Conservation (phyloP, 2,797 vertebrate species). For the Sorex maritimensis region DNA sequence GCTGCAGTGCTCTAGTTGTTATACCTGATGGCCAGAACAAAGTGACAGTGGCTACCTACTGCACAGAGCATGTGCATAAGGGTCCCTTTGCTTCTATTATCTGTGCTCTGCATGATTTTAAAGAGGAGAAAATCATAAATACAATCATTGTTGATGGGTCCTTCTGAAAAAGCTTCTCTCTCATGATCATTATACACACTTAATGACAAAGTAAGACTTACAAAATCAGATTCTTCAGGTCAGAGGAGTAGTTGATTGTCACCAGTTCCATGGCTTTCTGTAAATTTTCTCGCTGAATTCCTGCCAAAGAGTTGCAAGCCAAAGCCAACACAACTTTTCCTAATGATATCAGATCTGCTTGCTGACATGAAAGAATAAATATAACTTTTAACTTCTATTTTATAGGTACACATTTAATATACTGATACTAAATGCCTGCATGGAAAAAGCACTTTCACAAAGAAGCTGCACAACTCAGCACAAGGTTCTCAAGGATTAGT, state of each 20-base stretch:
- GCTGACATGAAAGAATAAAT: slow-evolving; percentile 92
- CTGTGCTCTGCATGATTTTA: slow-evolving; percentile 43
- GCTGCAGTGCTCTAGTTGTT: too few species aligned
- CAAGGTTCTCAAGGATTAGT: neutral
- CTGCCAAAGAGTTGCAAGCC: slow-evolving; percentile 99
- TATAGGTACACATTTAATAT: slow-evolving; percentile 46
- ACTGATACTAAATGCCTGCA: slow-evolving; percentile 50
- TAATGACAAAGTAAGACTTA: slow-evolving; percentile 89
- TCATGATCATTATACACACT: neutral
- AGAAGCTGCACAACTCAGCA: neutral
- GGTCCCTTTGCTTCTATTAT: neutral
- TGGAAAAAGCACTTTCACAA: slow-evolving; percentile 41
- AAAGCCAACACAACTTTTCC: slow-evolving; percentile 99
- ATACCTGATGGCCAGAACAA: too few species aligned
- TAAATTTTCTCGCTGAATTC: slow-evolving; percentile 99
- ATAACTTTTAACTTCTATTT: slow-evolving; percentile 79
- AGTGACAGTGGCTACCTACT: too few species aligned
- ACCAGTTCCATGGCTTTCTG: slow-evolving; percentile 99
- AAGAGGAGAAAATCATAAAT: slow-evolving; percentile 22
- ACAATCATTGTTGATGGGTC: slow-evolving; percentile 44
- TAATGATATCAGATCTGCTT: slow-evolving; percentile 99
- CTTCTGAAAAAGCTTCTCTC: slow-evolving; percentile 35
- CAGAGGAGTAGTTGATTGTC: slow-evolving; percentile 99
- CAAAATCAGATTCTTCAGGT: slow-evolving; percentile 99
- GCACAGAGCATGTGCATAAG: too few species aligned